These are phyloP conservation scores for Mimas tiliae DNA, from an alignment of 2,888 invertebrate species.

Conservation along the genomic window DNA sequence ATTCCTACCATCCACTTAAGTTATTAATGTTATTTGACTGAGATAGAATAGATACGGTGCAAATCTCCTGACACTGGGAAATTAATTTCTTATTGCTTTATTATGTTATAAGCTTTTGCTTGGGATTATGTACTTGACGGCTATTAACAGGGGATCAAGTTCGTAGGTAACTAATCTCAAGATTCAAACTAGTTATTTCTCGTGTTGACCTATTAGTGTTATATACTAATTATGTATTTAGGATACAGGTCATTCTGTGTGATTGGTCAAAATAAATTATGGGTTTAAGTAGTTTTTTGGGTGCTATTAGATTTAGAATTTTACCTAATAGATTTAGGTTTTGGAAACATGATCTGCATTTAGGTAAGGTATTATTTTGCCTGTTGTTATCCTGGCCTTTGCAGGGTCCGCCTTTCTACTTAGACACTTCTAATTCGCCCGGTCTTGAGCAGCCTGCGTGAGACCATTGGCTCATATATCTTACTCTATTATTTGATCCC, in stretches of 20 bases:
- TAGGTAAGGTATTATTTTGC: no score
- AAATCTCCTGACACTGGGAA: neutral
- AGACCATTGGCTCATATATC: no score
- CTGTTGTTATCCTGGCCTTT: no score
- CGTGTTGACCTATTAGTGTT: neutral
- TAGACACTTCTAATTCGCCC: no score
- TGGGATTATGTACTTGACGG: constrained; percentile 1
- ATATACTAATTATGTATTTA: neutral
- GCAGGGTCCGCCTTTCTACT: no score
- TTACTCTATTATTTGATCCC: no score
- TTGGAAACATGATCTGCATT: no score
- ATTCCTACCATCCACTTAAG: constrained; percentile 11
- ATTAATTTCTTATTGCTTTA: constrained; percentile 18
- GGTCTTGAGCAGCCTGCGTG: no score
- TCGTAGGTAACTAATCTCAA: neutral
- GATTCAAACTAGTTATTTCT: neutral
- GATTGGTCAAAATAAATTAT: no score
- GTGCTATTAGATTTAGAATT: no score
- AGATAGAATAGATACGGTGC: neutral
- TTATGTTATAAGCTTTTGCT: constrained; percentile 11
- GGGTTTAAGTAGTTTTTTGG: no score
- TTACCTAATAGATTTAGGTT: no score
- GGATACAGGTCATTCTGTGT: neutral
- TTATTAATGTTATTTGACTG: constrained; percentile 16
- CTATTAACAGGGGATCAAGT: constrained; percentile 12